Base-by-base conservation (phyloP, 2,113 vertebrate species). In the Macquaria ambigua region DNA sequence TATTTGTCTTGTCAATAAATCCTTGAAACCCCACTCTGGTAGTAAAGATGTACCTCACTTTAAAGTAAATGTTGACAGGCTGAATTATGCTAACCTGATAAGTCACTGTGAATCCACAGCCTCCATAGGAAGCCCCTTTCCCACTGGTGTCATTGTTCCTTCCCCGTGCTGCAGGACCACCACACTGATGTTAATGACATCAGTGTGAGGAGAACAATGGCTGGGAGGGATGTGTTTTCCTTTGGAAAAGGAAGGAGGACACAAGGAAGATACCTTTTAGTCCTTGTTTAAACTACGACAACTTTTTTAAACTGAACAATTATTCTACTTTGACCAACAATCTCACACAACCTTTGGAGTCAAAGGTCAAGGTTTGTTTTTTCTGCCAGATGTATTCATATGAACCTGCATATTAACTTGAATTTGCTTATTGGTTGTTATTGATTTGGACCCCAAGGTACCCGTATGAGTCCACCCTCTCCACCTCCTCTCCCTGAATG, bases 181-280 rank as follows among this genome's bases (percentile, higher is more conserved):
- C 28, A 70, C 80, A 58, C 31, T 78, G 78, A 69, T 87, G 87
- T 76, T 74, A 80, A 85, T 90, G 79, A 81, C 76, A 67, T 74
- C 62, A 50, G 59, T 25, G 80, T 53, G 68, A 58, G 50, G 62
- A 79, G 79, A 87, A 94, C 91, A 93, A 91, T 92, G 67, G 77
- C 84, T 9, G 76, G 74, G 46, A 50, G 71, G 71, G 71, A 67
- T 58, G 56, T 31, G 53, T 87, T 86, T 87, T 81, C 70, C 55
- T 63, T 41, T 46, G 41, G 69, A 72, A 64, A 75, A 73, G 82
- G 73, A 74, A 75, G 79, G 87, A 71, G 84, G 86, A 81, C 81
- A 89, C 20, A 37, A 53, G 63, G 63, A 75, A 21, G 37, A 20
- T 31, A 25, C 10, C 66, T 41, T 48, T 46, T 25, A 48, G 15